Base-by-base conservation (phyloP, 2,797 vertebrate genomes). In the Poeciliopsis infans region DNA sequence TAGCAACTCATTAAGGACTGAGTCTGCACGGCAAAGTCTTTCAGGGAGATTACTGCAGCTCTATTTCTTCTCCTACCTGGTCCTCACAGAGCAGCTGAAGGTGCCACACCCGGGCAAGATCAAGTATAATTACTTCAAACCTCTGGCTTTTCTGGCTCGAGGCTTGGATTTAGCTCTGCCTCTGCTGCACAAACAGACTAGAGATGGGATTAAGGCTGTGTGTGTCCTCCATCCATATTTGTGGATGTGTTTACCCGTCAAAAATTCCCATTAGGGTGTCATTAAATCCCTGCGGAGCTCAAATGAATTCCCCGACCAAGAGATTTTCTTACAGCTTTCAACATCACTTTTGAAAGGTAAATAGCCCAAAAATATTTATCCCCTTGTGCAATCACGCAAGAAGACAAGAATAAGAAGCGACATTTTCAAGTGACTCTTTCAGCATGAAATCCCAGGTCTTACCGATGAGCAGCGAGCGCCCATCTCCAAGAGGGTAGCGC, bases 401-500 rank as follows among this genome's bases (percentile, higher is more conserved):
- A 79, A 83, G 81, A 87, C 55, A 53, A 76, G 59, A 91, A 89
- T n/a, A 79, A 78, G 33, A 28, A 59, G 78, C 88, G 25, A 88
- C 88, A 89, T 81, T 85, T 88, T 90, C 51, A 91, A 41, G 13
- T 77, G 59, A 33, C 47, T 76, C 77, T 74, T 55, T 7, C 31
- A 74, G 33, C 33, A 10, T 79, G 1, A 23, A 76, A 66, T 79
- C 73, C 20, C 33, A 12, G 0, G 0, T 80, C 92, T 88, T 95
- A 99, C 98, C 97, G 73, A 99, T 96, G 49, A 98, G 96, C 46
- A 95, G 93, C 39, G 97, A 97, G 87, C 96, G 96, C 31, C 98
- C 97, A 1, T 99, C 98, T 0, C 98, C 98, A 0, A 98, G 91
- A 0, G 98, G 98, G 91, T 98, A 97, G 82, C 97, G 97, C 93